A percentile compares a stretch with the other conserved stretches of the same genome.
These are phyloP conservation scores for Graphium colonna DNA, from an alignment of 2,888 invertebrate species.

Conservation along the genomic window DNA sequence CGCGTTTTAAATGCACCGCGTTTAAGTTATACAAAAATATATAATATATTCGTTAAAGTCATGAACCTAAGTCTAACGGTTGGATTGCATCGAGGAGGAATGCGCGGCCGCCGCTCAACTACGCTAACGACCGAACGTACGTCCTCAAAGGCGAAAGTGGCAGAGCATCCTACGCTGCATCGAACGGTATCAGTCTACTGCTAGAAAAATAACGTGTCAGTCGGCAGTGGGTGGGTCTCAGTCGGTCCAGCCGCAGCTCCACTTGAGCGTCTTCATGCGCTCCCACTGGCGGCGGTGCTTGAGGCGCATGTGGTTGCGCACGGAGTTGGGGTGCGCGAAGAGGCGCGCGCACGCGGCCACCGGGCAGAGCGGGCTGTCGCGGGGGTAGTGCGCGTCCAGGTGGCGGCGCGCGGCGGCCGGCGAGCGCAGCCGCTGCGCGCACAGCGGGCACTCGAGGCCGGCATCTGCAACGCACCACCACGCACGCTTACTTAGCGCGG, in stretches of 20 bases:
- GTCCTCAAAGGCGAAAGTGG: background rate
- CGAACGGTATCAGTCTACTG: constrained; percentile 78
- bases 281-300: constrained; percentile 91
- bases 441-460: constrained; percentile 84
- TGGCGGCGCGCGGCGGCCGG: constrained; percentile 85
- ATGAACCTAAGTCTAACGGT: constrained; percentile 1
- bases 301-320: constrained; percentile 91
- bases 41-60: constrained; percentile 1
- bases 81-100: background rate
- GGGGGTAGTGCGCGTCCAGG: constrained; percentile 90
- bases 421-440: constrained; percentile 83
- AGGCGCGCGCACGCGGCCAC: constrained; percentile 86
- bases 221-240: constrained; percentile 25
- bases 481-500: constrained; percentile 18
- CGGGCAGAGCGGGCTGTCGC: constrained; percentile 90
- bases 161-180: constrained; percentile 36
- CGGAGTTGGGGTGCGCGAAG: constrained; percentile 92
- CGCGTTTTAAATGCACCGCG: constrained; percentile 8
- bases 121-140: background rate
- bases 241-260: constrained; percentile 82
- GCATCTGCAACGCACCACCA: constrained; percentile 54
- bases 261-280: constrained; percentile 89
- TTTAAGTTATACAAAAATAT: constrained; percentile 18
- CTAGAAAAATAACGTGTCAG: constrained; percentile 70
- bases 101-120: constrained; percentile 3